phyloP scores from a whole-genome alignment of 2,113 vertebrate genomes.

The Sporophila hypoxantha region DNA sequence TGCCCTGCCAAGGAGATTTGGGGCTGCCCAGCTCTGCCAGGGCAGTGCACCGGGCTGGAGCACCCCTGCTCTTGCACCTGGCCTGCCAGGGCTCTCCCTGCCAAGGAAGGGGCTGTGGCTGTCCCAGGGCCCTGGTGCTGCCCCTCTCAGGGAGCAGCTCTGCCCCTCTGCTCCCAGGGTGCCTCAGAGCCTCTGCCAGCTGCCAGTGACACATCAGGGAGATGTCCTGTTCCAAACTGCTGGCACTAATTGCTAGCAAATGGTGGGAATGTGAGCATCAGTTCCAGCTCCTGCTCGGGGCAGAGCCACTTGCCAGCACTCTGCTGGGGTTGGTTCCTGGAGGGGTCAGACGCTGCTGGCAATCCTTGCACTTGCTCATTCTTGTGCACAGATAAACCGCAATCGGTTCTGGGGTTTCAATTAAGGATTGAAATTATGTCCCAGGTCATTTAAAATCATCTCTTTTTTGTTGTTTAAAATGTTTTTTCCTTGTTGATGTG shows the following conservation, averaged over 20 bases:
- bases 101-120: neutral
- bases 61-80: too few species aligned
- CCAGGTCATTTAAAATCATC: neutral
- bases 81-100: too few species aligned
- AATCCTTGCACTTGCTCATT: accelerated
- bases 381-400: neutral
- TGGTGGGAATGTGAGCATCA: neutral
- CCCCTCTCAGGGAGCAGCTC: too few species aligned
- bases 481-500: too few species aligned
- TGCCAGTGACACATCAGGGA: neutral
- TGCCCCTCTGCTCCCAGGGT: neutral
- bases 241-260: neutral
- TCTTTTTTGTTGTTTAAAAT: neutral
- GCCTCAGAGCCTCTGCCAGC: neutral
- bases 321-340: neutral
- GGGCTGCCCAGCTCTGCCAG: too few species aligned
- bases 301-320: neutral
- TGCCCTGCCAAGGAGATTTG: too few species aligned
- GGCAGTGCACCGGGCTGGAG: too few species aligned
- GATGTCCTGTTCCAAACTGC: neutral
- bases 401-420: neutral
- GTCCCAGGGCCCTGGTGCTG: neutral
- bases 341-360: neutral
- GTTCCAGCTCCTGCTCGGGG: neutral
- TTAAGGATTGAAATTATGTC: neutral